A percentile compares a stretch with the other conserved stretches of the same genome.
Evolutionary conservation across 1,140 invertebrate genomes (phyloP).

Genomic region (Zaprionus vittiger): DNA sequence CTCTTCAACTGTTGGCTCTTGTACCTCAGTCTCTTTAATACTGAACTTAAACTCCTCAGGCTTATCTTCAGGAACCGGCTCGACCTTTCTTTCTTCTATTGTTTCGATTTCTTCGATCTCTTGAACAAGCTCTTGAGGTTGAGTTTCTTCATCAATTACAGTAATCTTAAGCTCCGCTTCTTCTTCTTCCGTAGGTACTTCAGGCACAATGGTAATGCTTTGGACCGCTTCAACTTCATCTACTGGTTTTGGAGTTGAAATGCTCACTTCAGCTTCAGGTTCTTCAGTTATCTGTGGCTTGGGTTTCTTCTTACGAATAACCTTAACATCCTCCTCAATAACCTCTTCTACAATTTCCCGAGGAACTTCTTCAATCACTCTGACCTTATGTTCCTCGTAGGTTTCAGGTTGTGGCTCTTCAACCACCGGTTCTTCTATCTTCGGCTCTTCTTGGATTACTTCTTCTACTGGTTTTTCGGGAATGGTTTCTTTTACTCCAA

Average conservation of each 20-base stretch:
- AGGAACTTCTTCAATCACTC: slow-evolving; percentile 70
- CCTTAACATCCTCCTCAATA: slow-evolving; percentile 61
- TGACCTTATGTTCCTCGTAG: slow-evolving; percentile 67
- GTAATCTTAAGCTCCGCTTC: slow-evolving; percentile 73
- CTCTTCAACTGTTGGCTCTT: slow-evolving; percentile 62
- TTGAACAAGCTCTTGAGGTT: slow-evolving; percentile 64
- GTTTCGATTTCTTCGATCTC: slow-evolving; percentile 71
- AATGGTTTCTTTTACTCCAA: slow-evolving; percentile 58
- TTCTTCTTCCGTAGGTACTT: slow-evolving; percentile 71
- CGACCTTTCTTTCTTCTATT: slow-evolving; percentile 41
- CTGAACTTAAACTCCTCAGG: slow-evolving; percentile 53
- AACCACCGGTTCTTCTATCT: slow-evolving; percentile 37
- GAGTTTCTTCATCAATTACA: slow-evolving; percentile 62
- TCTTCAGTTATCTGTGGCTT: slow-evolving; percentile 62
- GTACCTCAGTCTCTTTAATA: slow-evolving; percentile 66
- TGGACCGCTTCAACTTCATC: slow-evolving; percentile 64
- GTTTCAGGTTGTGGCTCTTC: slow-evolving; percentile 56
- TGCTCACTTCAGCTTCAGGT: slow-evolving; percentile 61
- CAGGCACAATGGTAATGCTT: slow-evolving; percentile 69
- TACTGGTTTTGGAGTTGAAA: slow-evolving; percentile 53
- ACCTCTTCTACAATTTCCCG: slow-evolving; percentile 69
- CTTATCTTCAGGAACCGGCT: slow-evolving; percentile 41
- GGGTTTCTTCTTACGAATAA: slow-evolving; percentile 73
- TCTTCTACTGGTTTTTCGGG: slow-evolving; percentile 47
- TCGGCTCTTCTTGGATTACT: slow-evolving; percentile 20